Base-by-base conservation (phyloP, 92 coral and sea anemone genomes). In the Paragorgia papillata region DNA sequence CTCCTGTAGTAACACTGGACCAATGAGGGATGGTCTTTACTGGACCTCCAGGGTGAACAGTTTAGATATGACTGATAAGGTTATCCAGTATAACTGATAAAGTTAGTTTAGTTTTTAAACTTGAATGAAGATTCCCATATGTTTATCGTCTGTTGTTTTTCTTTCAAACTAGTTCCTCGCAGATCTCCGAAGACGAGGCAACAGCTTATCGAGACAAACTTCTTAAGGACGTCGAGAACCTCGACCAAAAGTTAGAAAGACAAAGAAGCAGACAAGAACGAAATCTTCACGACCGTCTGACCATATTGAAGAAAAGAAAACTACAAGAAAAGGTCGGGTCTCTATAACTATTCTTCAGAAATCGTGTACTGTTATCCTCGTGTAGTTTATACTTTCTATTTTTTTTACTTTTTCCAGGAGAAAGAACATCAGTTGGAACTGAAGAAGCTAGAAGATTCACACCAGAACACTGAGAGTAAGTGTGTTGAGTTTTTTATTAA, bases 261-360 rank as follows among this genome's bases (percentile, higher is more conserved):
- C 97, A 91, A 25, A 66, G 83, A 83, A 82, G 80, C 50, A 87
- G 90, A 30, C 97, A 95, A 80, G 88, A 89, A 48, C 80, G 82
- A 73, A 89, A 73, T 61, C 86, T 95, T 25, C 99, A 95, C 63
- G 89, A 89, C 62, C 90, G 85, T 50, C 85, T 95, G 35, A 95
- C 97, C 5, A 89, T 91, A 12, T 64, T 87, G 66, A 95, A 95
- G 62, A 93, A 89, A 73, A 82, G 64, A 64, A 88, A 87, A 73
- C 73, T 76, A 18, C 89, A 91, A 50, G 97, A 91, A 53, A 91
- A 89, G 96, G 99, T 95, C 57, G 13, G 30, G 12, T 41, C 10
- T 15, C 1, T 4, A 21, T 5, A 19, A 3, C 2, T 7, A 46
- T 2, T 6, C 53, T 7, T 7, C 15, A 46, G 53, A 46, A 15